Conservation (phyloP, 2,888 invertebrate genomes). For the Uropetala carovei region DNA sequence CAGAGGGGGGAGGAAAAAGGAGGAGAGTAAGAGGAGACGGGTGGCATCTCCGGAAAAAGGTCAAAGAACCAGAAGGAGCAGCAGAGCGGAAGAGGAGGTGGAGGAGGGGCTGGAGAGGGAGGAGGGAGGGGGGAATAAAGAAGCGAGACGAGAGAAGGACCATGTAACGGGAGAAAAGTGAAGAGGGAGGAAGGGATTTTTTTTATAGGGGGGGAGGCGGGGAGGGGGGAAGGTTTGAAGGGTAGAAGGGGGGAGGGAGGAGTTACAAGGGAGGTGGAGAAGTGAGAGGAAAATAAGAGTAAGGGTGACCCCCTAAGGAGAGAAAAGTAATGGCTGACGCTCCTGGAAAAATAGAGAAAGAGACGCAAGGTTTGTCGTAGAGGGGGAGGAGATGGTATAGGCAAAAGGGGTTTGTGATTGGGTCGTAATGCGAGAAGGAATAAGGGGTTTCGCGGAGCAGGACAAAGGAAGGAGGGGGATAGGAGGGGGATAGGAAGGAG, state of each 20-base stretch:
- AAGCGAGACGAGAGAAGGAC: neutral
- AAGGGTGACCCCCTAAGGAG: neutral
- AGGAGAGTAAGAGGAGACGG: slow-evolving; percentile 37
- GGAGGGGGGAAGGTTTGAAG: neutral
- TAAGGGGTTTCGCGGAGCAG: neutral
- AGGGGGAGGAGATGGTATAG: slow-evolving; percentile 8
- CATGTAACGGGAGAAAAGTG: slow-evolving; percentile 35
- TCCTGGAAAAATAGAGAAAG: neutral
- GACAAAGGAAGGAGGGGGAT: neutral
- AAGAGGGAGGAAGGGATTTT: neutral
- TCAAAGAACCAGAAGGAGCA: slow-evolving; percentile 62
- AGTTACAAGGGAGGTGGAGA: neutral
- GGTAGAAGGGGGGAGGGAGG: slow-evolving; percentile 1
- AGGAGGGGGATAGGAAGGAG: neutral
- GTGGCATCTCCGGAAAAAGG: slow-evolving; percentile 56
- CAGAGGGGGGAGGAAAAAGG: slow-evolving; percentile 12
- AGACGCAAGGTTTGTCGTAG: neutral
- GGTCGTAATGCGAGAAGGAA: slow-evolving; percentile 49
- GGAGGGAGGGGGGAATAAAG: neutral
- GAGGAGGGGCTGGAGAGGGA: neutral
- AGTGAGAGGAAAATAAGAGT: neutral
- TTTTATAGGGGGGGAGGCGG: too few relatives aligned
- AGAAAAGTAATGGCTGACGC: slow-evolving; percentile 41
- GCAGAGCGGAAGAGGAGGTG: slow-evolving; percentile 49
- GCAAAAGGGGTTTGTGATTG: slow-evolving; percentile 52